These are phyloP conservation scores for Morone saxatilis DNA, from an alignment of 2,113 vertebrate genomes.

Conservation along the genomic window DNA sequence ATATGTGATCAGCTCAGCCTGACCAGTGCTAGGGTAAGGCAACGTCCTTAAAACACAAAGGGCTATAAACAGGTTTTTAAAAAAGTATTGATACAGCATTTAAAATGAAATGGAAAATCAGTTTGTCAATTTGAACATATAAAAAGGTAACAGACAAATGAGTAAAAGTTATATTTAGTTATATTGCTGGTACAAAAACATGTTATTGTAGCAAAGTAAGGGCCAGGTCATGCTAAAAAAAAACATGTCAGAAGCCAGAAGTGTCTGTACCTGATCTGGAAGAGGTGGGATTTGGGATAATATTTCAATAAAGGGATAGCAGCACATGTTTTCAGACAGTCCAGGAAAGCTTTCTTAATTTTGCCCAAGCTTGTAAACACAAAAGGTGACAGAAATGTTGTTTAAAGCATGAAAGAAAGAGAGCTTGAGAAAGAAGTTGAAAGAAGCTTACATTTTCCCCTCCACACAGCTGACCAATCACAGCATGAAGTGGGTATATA, in stretches of 20 bases:
- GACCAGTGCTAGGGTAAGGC: neutral
- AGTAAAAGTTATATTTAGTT: neutral
- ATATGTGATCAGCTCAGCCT: neutral
- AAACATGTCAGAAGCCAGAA: too few species aligned
- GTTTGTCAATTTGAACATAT: too few species aligned
- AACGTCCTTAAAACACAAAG: too few species aligned
- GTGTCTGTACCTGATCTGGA: neutral
- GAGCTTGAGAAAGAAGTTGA: neutral
- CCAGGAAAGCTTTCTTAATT: neutral
- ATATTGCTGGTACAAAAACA: neutral
- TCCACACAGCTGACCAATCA: too few species aligned
- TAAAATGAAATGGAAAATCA: too few species aligned
- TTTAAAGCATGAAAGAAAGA: neutral
- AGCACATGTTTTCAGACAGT: neutral
- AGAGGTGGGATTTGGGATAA: neutral
- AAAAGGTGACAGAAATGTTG: neutral
- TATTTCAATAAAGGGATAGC: neutral
- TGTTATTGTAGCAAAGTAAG: neutral
- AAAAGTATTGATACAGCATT: neutral
- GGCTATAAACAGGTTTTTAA: too few species aligned
- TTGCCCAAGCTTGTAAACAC: neutral
- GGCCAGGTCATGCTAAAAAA: neutral
- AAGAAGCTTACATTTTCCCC: neutral
- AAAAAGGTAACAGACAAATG: neutral
- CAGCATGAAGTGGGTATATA: too few species aligned